phyloP scores from a whole-genome alignment of 1,140 invertebrate genomes.

The Anadara kagoshimensis region DNA sequence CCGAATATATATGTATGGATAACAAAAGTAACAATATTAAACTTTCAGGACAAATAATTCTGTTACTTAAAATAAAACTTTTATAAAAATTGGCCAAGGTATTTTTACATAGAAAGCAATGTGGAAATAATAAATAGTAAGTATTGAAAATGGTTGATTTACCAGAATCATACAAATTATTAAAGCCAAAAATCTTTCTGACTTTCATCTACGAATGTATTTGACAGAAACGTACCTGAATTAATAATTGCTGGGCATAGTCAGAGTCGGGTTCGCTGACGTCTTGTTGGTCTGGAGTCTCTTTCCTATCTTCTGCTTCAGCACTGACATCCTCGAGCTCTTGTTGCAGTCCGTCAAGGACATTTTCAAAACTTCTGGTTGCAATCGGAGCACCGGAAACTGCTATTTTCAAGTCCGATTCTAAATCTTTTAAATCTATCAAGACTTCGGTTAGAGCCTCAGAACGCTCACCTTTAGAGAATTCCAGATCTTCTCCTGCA shows the following conservation, averaged over 20 bases:
- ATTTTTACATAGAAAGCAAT: no score
- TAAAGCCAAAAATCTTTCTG: no score
- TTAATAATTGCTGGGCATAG: background rate
- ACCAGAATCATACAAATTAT: no score
- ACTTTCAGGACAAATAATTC: no score
- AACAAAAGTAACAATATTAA: no score
- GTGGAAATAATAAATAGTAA: no score
- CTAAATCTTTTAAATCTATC: constrained; percentile 31
- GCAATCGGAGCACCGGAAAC: constrained; percentile 18
- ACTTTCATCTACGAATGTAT: no score
- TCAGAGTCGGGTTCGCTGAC: background rate
- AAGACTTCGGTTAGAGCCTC: constrained; percentile 30
- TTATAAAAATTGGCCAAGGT: no score
- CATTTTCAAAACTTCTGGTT: constrained; percentile 18
- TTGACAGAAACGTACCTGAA: background rate
- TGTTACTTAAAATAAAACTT: no score
- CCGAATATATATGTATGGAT: no score
- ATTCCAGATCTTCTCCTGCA: constrained; percentile 16
- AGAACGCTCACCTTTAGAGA: constrained; percentile 22
- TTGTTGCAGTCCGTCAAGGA: background rate
- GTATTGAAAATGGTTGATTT: no score
- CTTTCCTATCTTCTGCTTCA: background rate
- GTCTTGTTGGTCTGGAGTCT: background rate
- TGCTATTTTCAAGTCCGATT: constrained; percentile 30
- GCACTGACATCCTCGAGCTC: background rate